Evolutionary conservation across 2,797 vertebrate species (phyloP), one percentile per base, ranked within the genome.

Genomic region (Gobio occitaniae): DNA sequence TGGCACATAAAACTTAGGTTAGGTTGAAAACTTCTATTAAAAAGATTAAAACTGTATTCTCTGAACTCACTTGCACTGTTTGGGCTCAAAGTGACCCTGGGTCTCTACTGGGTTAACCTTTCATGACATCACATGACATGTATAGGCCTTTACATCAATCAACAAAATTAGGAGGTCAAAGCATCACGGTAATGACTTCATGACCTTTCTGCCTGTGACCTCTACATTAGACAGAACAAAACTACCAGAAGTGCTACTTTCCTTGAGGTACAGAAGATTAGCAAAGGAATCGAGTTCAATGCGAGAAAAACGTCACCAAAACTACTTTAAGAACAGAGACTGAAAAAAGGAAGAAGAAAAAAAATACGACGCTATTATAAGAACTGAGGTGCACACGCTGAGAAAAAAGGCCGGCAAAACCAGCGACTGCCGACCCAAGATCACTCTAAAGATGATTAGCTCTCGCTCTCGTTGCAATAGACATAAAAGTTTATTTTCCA

Each of bases 101-200:
- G 87, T 89, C 86, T 54, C 32, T 9, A 0, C 54, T 50, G 56
- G 54, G 77, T 63, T 85, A 80, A 85, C 81, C 90, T 75, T 68
- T 65, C 88, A 87, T 86, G 75, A 86, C 82, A 82, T 86, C 74
- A 78, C 72, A 65, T 69, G 80, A 84, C 69, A 78, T 32, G 83
- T 68, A 78, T 17, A 66, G 80, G 81, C 68, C 81, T 86, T 84
- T 79, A 82, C 70, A 86, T 86, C 86, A 84, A 75, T 90, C 86
- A 85, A 68, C 72, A 85, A 80, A 88, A 85, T 86, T 87, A 86
- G 48, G 79, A 82, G 87, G 86, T 90, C 86, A 87, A 85, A 81
- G 80, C 77, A 75, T 85, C 84, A 86, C 25, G 21, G 25, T 86
- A 83, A 89, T 86, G 80, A 86, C 84, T 81, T 78, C 48, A 74